Evolutionary conservation across 2,113 vertebrate genomes (phyloP).

Genomic region (Anguilla japonica): DNA sequence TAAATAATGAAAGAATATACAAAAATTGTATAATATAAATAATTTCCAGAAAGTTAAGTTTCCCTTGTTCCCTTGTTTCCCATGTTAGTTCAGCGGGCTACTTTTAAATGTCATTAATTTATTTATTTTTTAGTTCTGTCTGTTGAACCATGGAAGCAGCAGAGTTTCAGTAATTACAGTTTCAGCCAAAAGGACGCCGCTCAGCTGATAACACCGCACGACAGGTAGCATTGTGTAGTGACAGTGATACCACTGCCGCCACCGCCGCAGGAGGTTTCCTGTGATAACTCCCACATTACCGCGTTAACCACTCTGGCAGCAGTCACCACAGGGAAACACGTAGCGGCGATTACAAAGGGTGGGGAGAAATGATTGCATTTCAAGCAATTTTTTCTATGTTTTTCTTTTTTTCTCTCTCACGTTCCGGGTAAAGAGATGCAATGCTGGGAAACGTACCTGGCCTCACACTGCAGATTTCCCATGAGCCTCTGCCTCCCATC

Average conservation of each 20-base stretch:
- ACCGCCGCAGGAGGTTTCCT: background rate
- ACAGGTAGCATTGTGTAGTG: slow-evolving; percentile 14
- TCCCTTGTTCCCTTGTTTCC: no score
- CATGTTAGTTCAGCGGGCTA: background rate
- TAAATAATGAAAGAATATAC: no score
- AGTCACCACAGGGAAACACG: background rate
- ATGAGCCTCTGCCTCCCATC: slow-evolving; percentile 65
- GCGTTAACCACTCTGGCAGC: background rate
- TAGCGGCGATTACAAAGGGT: slow-evolving; percentile 14
- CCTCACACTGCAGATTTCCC: slow-evolving; percentile 74
- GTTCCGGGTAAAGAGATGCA: slow-evolving; percentile 54
- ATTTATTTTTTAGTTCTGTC: background rate
- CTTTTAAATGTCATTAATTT: background rate
- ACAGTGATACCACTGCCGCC: background rate
- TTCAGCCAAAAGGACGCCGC: background rate
- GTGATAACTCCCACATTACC: background rate
- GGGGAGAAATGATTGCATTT: slow-evolving; percentile 58
- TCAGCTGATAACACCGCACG: background rate
- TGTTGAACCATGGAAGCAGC: background rate
- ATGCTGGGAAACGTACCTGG: slow-evolving; percentile 57
- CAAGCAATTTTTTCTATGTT: slow-evolving; percentile 49
- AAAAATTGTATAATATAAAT: no score
- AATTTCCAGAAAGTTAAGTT: no score
- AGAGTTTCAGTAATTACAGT: background rate
- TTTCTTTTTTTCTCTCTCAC: slow-evolving; percentile 63